Evolutionary conservation across 23 tunicate species (phyloP).

Genomic region (Aplidium turbinatum): DNA sequence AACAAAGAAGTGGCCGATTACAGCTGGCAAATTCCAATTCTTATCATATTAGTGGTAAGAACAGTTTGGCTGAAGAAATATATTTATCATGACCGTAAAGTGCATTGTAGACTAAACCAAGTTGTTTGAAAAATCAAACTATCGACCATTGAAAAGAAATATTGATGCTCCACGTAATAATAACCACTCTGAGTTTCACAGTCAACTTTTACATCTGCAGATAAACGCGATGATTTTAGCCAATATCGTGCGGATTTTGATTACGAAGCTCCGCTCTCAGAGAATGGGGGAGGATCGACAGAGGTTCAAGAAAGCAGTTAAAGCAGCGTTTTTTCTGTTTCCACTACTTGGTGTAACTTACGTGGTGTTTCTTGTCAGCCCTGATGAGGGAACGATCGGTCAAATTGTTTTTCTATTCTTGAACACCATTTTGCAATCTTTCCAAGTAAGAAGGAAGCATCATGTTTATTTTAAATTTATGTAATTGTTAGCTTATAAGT

Average conservation of each 20-base stretch:
- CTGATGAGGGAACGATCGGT: conserved; percentile 46
- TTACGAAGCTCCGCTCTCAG: conserved; percentile 55
- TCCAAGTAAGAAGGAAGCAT: no score
- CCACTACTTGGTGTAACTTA: conserved; percentile 90
- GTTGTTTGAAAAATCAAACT: no score
- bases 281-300: conserved; percentile 11
- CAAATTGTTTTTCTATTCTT: conserved; percentile 43
- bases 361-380: conserved; percentile 66
- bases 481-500: no score
- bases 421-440: conserved; percentile 64
- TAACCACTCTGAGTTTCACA: neutral
- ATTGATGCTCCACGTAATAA: neutral
- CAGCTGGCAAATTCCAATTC: conserved; percentile 37
- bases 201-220: conserved; percentile 33
- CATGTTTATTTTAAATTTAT: no score
- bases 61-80: no score
- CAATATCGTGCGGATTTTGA: conserved; percentile 66
- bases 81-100: no score
- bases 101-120: no score
- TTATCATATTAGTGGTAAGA: conserved; percentile 60
- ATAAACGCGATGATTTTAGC: conserved; percentile 61
- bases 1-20: conserved; percentile 4
- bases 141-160: neutral
- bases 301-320: conserved; percentile 56
- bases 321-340: conserved; percentile 84